Percentiles rank a stretch among this genome's conserved stretches.
phyloP scores from a whole-genome alignment of 2,888 invertebrate genomes.

The Dichetophora obliterata region DNA sequence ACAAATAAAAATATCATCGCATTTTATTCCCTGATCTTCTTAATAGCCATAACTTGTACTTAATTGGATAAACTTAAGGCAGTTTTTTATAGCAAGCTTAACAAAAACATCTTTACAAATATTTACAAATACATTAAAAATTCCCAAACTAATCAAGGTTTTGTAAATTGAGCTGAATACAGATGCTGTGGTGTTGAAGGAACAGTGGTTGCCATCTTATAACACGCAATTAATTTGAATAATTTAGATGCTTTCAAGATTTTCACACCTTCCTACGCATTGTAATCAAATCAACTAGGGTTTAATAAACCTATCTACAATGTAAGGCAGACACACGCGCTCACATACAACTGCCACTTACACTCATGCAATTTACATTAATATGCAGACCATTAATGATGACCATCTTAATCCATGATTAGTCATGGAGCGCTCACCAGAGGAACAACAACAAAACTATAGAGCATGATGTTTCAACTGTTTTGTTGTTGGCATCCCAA shows the following conservation, averaged over 20 bases:
- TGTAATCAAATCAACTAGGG: neutral
- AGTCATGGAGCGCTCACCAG: slow-evolving; percentile 12
- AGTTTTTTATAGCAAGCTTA: too few species aligned
- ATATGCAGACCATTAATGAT: neutral
- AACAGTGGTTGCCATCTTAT: neutral
- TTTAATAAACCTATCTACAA: neutral
- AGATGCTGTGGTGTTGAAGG: neutral
- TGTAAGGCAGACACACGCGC: neutral
- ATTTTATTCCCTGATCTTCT: too few species aligned
- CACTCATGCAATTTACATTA: slow-evolving; percentile 1
- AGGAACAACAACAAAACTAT: neutral
- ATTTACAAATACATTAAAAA: neutral
- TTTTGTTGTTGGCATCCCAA: neutral
- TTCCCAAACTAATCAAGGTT: slow-evolving; percentile 15
- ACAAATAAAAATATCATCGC: too few species aligned
- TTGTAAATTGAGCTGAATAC: neutral
- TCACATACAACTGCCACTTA: neutral
- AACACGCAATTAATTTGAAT: slow-evolving; percentile 21
- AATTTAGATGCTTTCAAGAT: neutral
- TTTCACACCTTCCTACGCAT: neutral
- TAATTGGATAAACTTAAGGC: too few species aligned
- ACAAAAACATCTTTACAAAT: neutral
- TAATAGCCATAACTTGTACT: too few species aligned
- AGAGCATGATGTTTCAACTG: neutral
- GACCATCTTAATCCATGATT: slow-evolving; percentile 26